Conservation (phyloP, 2,888 invertebrate species). For the Acleris laterana region DNA sequence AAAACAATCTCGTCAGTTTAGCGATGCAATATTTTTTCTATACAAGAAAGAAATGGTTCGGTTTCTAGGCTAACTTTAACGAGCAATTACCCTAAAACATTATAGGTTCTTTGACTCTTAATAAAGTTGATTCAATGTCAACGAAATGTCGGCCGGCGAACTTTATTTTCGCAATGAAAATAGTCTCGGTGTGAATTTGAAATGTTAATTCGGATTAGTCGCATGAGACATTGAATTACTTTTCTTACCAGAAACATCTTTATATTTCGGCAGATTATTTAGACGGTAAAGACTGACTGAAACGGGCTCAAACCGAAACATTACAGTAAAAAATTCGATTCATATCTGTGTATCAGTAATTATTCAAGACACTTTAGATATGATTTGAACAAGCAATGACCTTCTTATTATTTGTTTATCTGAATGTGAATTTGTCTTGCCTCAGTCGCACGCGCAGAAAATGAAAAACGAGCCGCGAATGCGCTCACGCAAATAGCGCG, state of each 20-base stretch:
- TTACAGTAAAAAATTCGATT: too few species aligned
- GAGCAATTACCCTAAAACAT: conserved; percentile 38
- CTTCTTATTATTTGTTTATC: conserved; percentile 21
- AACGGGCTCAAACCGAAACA: too few species aligned
- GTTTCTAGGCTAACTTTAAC: conserved; percentile 9
- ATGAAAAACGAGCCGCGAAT: conserved; percentile 62
- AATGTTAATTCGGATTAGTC: not conserved
- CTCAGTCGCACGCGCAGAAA: conserved; percentile 41
- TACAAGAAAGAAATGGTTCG: not conserved
- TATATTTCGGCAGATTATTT: not conserved
- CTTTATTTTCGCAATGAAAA: conserved; percentile 24
- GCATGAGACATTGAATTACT: not conserved
- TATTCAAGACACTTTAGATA: not conserved
- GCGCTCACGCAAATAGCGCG: conserved; percentile 61
- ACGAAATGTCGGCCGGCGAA: conserved; percentile 7
- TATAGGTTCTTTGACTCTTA: conserved; percentile 76
- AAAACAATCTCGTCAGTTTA: not conserved
- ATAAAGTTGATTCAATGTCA: conserved; percentile 67
- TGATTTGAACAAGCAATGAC: not conserved
- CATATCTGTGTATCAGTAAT: too few species aligned
- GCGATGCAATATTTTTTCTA: not conserved
- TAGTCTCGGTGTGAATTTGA: conserved; percentile 1
- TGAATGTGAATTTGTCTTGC: not conserved
- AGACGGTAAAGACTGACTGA: not conserved
- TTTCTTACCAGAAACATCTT: not conserved